Evolutionary conservation across 2,113 vertebrate species (phyloP).

Genomic region (Ibidorhyncha struthersii): DNA sequence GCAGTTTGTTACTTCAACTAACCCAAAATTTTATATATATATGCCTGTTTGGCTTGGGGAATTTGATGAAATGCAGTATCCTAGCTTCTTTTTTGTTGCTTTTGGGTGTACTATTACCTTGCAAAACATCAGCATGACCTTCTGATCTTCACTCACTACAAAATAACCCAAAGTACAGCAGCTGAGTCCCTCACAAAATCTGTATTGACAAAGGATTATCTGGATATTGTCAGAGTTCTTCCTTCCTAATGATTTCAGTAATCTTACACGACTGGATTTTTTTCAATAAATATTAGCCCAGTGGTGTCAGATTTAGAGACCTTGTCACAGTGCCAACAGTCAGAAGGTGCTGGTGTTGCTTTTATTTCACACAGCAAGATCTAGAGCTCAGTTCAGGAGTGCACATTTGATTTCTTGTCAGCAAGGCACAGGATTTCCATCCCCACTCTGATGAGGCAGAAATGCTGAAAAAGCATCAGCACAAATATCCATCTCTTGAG

Average conservation of each 20-base stretch:
- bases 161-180: not conserved
- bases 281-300: not conserved
- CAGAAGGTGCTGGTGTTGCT: not conserved
- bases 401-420: not conserved
- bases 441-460: not conserved
- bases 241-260: not conserved
- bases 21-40: not conserved
- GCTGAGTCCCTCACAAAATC: not conserved
- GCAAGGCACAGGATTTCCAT: not conserved
- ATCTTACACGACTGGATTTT: fast-evolving
- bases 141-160: not conserved
- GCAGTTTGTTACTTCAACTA: not conserved
- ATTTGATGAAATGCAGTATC: not conserved
- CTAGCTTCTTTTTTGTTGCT: not conserved
- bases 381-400: not conserved
- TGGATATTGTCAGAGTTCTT: not conserved
- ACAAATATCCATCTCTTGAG: not conserved
- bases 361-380: not conserved
- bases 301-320: not conserved
- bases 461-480: not conserved
- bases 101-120: not conserved
- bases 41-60: not conserved
- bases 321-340: not conserved
- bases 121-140: not conserved
- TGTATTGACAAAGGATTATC: not conserved